phyloP scores from a whole-genome alignment of 1,140 invertebrate species.

The Brachionus rubens region DNA sequence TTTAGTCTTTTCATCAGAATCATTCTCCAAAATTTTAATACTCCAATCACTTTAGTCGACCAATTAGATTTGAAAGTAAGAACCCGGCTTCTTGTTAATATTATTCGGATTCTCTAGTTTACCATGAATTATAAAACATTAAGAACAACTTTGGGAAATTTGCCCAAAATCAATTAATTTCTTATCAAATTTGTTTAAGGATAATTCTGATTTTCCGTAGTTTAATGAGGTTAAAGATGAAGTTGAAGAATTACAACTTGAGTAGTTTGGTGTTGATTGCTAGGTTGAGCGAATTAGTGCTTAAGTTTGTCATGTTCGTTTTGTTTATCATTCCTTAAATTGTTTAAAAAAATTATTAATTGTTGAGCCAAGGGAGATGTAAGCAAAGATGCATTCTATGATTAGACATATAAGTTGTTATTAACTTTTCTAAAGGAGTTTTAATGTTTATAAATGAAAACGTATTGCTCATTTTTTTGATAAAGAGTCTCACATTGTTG shows the following conservation, averaged over 20 bases:
- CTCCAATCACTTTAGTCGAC: slow-evolving; percentile 1
- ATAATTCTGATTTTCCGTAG: slow-evolving; percentile 15
- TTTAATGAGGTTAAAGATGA: neutral
- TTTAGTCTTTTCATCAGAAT: neutral
- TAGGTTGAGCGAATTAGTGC: slow-evolving; percentile 16
- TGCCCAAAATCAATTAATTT: slow-evolving; percentile 39
- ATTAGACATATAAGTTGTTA: too few relatives aligned
- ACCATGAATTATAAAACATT: neutral
- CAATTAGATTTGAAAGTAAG: slow-evolving; percentile 18
- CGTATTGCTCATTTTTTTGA: too few relatives aligned
- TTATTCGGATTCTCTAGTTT: neutral
- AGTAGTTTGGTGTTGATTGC: neutral
- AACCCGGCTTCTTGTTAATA: neutral
- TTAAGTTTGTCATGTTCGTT: neutral
- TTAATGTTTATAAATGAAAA: too few relatives aligned
- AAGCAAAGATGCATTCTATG: too few relatives aligned
- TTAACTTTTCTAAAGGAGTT: too few relatives aligned
- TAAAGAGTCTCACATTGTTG: too few relatives aligned
- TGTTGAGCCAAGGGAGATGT: too few relatives aligned
- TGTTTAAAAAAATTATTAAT: too few relatives aligned
- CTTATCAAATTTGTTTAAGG: slow-evolving; percentile 19
- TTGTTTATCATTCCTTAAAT: slow-evolving; percentile 4
- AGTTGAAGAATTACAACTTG: neutral
- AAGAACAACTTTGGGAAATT: slow-evolving; percentile 2
- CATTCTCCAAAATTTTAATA: neutral